phyloP scores from a whole-genome alignment of 1,140 invertebrate species.

The Agrilus planipennis region DNA sequence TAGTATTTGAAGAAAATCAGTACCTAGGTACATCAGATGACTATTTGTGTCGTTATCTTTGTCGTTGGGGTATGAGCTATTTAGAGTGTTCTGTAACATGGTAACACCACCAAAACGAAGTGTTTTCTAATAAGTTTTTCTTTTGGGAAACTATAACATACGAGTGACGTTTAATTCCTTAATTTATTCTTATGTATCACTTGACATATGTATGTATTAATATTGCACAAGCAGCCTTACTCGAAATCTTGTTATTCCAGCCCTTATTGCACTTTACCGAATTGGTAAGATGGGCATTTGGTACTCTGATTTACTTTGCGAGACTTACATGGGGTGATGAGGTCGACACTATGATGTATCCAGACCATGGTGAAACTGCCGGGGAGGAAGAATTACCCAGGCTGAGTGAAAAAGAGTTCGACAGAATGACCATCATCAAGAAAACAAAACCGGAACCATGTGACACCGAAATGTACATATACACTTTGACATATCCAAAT shows the following conservation, averaged over 20 bases:
- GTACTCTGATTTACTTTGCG: slow-evolving; percentile 30
- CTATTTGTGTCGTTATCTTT: too few species aligned
- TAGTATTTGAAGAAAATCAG: too few species aligned
- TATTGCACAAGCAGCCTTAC: too few species aligned
- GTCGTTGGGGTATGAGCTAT: too few species aligned
- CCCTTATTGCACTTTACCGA: slow-evolving; percentile 30
- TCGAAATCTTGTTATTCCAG: slow-evolving; percentile 25
- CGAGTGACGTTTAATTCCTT: too few species aligned
- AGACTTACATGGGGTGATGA: slow-evolving; percentile 16
- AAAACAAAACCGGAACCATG: slow-evolving; percentile 67
- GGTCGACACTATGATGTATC: slow-evolving; percentile 20
- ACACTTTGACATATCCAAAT: slow-evolving; percentile 29
- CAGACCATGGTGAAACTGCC: slow-evolving; percentile 32
- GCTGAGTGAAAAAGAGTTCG: slow-evolving; percentile 39
- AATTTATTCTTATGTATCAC: too few species aligned
- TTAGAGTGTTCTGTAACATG: too few species aligned
- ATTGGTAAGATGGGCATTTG: slow-evolving; percentile 30
- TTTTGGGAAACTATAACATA: too few species aligned
- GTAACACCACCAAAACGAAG: too few species aligned
- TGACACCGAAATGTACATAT: slow-evolving; percentile 54
- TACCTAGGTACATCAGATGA: too few species aligned
- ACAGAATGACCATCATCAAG: slow-evolving; percentile 53
- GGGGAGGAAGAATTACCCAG: slow-evolving; percentile 35
- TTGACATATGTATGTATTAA: too few species aligned
- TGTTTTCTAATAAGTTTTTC: too few species aligned